A percentile compares a stretch with the other conserved stretches of the same genome.
These are phyloP conservation scores for Noturus placidus DNA, from an alignment of 2,113 vertebrate genomes.

Conservation along the genomic window DNA sequence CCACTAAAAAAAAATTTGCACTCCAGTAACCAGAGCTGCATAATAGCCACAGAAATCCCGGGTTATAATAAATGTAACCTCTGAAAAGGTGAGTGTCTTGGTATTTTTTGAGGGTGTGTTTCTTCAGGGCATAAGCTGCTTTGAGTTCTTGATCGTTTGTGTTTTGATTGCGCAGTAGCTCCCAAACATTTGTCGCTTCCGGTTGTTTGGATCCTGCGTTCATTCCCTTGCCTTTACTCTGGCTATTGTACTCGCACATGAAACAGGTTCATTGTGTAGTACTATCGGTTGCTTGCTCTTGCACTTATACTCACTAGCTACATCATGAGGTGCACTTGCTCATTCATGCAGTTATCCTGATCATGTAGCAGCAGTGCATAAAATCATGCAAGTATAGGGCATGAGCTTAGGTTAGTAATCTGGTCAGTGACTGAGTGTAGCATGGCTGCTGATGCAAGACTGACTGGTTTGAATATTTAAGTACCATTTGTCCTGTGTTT, in stretches of 20 bases:
- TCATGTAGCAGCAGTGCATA: background rate
- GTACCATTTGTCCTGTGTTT: background rate
- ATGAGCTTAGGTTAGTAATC: background rate
- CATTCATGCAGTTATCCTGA: background rate
- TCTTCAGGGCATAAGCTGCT: background rate
- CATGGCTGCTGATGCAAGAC: background rate
- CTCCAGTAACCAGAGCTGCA: background rate
- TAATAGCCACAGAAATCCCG: conserved; percentile 1
- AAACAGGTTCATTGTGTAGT: background rate
- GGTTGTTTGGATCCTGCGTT: background rate
- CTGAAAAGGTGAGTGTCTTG: background rate
- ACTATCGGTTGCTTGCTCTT: background rate
- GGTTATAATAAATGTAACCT: background rate
- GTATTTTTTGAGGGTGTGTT: background rate
- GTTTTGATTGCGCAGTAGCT: background rate
- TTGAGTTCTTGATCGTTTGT: background rate
- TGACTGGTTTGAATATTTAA: background rate
- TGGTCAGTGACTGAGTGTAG: background rate
- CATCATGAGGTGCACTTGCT: background rate
- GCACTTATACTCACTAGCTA: background rate
- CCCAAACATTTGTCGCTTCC: background rate
- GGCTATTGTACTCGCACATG: background rate
- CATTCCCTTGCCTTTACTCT: background rate
- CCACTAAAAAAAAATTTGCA: background rate
- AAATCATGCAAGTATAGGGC: background rate